Conservation (phyloP, 2,797 vertebrate species). For the Xenopus petersii region DNA sequence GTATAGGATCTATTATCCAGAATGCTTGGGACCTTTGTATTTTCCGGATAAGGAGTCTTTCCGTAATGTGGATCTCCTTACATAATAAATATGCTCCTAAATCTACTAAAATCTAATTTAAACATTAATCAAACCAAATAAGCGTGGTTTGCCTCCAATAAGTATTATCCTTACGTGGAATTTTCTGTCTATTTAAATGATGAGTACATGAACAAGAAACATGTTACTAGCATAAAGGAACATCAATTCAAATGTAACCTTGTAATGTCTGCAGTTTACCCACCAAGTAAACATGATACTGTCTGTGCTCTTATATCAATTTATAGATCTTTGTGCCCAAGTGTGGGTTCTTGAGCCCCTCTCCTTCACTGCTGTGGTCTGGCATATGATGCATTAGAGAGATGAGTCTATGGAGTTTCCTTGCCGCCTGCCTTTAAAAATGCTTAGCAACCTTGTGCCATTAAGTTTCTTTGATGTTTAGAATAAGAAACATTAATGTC, state of each 20-base stretch:
- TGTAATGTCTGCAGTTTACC: constrained; percentile 4
- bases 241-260: constrained; percentile 19
- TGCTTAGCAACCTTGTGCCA: constrained; percentile 31
- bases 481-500: constrained; percentile 35
- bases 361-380: constrained; percentile 42
- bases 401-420: constrained; percentile 42
- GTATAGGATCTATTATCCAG: no score
- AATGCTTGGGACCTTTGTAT: no score
- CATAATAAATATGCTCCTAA: no score
- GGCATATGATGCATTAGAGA: constrained; percentile 22
- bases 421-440: constrained; percentile 32
- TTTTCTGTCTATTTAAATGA: no score
- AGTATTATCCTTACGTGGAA: no score
- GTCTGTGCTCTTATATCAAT: constrained; percentile 11
- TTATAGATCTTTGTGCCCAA: constrained; percentile 21
- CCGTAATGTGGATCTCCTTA: no score
- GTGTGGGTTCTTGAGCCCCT: constrained; percentile 21
- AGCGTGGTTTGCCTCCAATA: no score
- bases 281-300: constrained; percentile 9
- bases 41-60: no score
- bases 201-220: no score
- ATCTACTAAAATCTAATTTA: no score
- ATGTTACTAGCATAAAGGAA: no score
- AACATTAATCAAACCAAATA: no score
- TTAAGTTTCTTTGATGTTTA: constrained; percentile 30